Percentiles rank a stretch among this genome's conserved stretches.
phyloP scores from a whole-genome alignment of 2,113 vertebrate species.

The Morone chrysops region DNA sequence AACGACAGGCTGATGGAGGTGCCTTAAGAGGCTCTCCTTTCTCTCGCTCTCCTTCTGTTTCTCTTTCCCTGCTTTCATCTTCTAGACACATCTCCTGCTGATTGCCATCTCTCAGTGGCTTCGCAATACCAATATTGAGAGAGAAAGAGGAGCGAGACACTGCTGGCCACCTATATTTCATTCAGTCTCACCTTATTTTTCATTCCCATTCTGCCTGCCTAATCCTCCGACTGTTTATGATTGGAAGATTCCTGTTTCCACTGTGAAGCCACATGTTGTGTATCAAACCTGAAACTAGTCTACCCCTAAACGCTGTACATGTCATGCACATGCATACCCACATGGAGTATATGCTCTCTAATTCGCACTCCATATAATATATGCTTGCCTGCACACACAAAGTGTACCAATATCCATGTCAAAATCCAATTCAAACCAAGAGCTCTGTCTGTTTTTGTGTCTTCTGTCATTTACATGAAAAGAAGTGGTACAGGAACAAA shows the following conservation, averaged over 20 bases:
- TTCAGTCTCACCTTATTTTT: constrained; percentile 49
- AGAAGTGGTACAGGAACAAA: constrained; percentile 58
- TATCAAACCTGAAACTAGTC: constrained; percentile 27
- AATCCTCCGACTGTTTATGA: constrained; percentile 17
- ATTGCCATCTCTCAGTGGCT: constrained; percentile 73
- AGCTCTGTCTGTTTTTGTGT: constrained; percentile 57
- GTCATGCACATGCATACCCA: constrained; percentile 16
- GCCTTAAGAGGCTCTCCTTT: constrained; percentile 70
- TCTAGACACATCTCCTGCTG: constrained; percentile 66
- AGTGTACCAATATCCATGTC: constrained; percentile 43
- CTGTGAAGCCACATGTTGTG: neutral
- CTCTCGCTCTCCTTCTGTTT: constrained; percentile 66
- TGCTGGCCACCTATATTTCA: constrained; percentile 40
- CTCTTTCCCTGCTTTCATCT: constrained; percentile 71
- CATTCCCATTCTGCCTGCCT: constrained; percentile 23
- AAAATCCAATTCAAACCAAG: constrained; percentile 58
- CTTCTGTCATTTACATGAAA: constrained; percentile 63
- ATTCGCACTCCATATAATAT: constrained; percentile 11
- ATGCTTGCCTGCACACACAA: constrained; percentile 18
- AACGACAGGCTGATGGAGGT: constrained; percentile 80
- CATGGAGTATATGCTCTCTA: constrained; percentile 17
- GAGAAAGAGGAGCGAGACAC: constrained; percentile 41
- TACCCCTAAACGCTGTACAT: neutral
- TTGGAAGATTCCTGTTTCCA: constrained; percentile 29
- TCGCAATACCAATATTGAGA: constrained; percentile 71